A percentile compares a stretch with the other conserved stretches of the same genome.
Conservation (phyloP, 2,797 vertebrate species). For the Crocidura indochinensis region DNA sequence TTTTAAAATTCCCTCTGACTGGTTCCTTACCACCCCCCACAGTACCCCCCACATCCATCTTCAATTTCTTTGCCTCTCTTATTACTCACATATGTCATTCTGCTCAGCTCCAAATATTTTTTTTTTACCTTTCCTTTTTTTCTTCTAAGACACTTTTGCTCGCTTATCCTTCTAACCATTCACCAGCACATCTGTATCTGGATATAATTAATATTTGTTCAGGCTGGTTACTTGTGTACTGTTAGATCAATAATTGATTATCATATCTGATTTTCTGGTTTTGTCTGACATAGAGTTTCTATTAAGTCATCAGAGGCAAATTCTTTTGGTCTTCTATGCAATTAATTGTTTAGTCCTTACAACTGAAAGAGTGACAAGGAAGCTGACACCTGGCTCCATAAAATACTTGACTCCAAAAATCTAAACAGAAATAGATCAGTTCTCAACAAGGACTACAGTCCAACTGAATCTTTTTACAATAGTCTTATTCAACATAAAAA, state of each 20-base stretch:
- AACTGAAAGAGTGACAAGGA: slow-evolving; percentile 49
- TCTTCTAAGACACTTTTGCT: slow-evolving; percentile 62
- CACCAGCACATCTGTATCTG: slow-evolving; percentile 13
- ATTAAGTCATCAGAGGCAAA: slow-evolving; percentile 29
- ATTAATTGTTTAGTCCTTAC: slow-evolving; percentile 33
- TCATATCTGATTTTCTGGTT: slow-evolving; percentile 70
- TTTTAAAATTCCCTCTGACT: slow-evolving; percentile 13
- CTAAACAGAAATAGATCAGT: slow-evolving; percentile 3
- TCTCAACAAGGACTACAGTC: not conserved
- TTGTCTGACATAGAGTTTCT: slow-evolving; percentile 61
- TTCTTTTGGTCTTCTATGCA: slow-evolving; percentile 70
- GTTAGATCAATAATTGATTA: slow-evolving; percentile 68
- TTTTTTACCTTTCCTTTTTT: slow-evolving; percentile 51
- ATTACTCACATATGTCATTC: slow-evolving; percentile 45
- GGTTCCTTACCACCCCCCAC: too few species aligned
- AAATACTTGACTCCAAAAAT: slow-evolving; percentile 2
- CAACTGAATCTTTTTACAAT: slow-evolving; percentile 23
- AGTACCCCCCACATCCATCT: not conserved
- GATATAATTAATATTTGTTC: slow-evolving; percentile 62
- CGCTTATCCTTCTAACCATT: slow-evolving; percentile 70
- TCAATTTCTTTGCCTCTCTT: slow-evolving; percentile 52
- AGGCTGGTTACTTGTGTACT: slow-evolving; percentile 45
- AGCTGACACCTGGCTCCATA: slow-evolving; percentile 5
- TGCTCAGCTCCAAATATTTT: slow-evolving; percentile 60
- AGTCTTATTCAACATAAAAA: slow-evolving; percentile 9